A percentile compares a stretch with the other conserved stretches of the same genome.
phyloP scores from a whole-genome alignment of 1,140 invertebrate species.

The Bombus sibiricus region DNA sequence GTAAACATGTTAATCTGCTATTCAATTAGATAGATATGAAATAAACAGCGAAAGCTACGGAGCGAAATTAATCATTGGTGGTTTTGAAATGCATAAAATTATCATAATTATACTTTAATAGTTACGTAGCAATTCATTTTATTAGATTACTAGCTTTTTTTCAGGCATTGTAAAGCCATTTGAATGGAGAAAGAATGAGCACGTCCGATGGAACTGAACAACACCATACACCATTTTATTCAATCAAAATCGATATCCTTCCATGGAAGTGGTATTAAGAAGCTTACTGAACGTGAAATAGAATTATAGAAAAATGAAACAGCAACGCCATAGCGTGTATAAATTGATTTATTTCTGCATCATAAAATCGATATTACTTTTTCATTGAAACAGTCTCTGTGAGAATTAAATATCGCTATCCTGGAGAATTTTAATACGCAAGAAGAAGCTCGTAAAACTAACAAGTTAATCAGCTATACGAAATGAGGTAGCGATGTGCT shows the following conservation, averaged over 20 bases:
- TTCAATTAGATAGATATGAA: not conserved
- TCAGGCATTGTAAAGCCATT: not conserved
- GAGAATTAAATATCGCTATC: not conserved
- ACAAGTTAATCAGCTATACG: not conserved
- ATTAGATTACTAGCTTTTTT: not conserved
- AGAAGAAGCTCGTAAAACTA: not conserved
- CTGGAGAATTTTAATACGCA: not conserved
- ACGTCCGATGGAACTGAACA: not conserved
- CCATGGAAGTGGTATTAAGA: not conserved
- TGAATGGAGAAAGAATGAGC: not conserved
- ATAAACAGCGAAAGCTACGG: not conserved
- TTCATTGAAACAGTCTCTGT: not conserved
- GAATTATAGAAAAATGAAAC: not conserved
- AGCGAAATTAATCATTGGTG: not conserved
- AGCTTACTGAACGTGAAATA: not conserved
- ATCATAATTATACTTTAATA: not conserved
- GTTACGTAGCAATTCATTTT: not conserved
- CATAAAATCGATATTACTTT: slow-evolving; percentile 1
- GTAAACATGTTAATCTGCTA: not conserved
- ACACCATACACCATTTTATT: not conserved
- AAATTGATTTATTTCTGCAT: not conserved
- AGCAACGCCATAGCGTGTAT: not conserved
- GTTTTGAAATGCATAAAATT: not conserved
- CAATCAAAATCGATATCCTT: slow-evolving; percentile 2
- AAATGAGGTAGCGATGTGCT: too few species aligned